Conservation (phyloP, 2,797 vertebrate species). For the Siniperca scherzeri region DNA sequence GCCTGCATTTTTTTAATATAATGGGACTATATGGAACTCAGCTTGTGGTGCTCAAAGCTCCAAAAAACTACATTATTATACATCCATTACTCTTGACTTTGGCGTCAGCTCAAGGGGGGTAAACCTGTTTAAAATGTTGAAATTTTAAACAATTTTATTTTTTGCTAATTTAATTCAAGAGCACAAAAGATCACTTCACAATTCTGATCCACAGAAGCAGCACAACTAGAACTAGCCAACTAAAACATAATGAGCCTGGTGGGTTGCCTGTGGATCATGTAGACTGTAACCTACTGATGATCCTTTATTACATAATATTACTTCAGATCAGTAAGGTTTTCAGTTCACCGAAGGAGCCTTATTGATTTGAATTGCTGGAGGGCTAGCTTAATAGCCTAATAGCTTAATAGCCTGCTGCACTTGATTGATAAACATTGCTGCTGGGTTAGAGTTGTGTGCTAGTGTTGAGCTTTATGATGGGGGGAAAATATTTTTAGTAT, state of each 20-base stretch:
- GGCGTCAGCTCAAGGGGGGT: too few relatives aligned
- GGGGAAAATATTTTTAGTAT: neutral
- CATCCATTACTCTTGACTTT: too few relatives aligned
- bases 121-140: too few relatives aligned
- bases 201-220: neutral
- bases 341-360: neutral
- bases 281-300: constrained; percentile 8
- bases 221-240: neutral
- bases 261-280: neutral
- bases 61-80: too few relatives aligned
- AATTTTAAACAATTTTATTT: too few relatives aligned
- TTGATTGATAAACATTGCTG: constrained; percentile 24
- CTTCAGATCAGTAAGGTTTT: constrained; percentile 19
- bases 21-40: too few relatives aligned
- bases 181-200: neutral
- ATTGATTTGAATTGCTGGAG: constrained; percentile 2
- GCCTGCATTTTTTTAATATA: too few relatives aligned
- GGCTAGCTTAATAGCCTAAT: constrained; percentile 2
- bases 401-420: constrained; percentile 8
- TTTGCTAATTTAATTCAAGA: neutral
- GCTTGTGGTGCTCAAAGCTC: too few relatives aligned
- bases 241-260: constrained; percentile 13
- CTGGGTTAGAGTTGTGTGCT: neutral
- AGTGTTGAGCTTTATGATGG: neutral
- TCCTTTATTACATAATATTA: constrained; percentile 12